Evolutionary conservation across 2,797 vertebrate species (phyloP), one percentile per base, ranked within the genome.

Genomic region (Trichosurus vulpecula): DNA sequence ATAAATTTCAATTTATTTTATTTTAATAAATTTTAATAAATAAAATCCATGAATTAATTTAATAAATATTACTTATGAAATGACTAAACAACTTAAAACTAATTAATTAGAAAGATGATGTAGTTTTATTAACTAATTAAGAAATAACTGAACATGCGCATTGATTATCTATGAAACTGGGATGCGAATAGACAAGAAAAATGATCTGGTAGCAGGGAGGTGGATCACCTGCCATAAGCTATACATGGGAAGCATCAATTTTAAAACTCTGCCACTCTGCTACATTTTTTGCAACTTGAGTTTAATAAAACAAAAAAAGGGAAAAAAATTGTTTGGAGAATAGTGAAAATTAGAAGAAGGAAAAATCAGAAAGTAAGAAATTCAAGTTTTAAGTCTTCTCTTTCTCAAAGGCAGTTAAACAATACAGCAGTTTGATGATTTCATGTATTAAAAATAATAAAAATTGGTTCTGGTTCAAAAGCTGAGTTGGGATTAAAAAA

Each of bases 401-500:
- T 81, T 81, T 87, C 41, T 87, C 8, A 22, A 51, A 51, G 41
- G 25, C 41, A 51, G 10, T 12, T 51, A 9, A 74, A 87, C 8
- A 87, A 87, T 47, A 47, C 41, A 51, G 41, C 9, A 81, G 74
- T 27, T 87, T 47, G 41, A 87, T 87, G 41, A 35, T 87, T 22
- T 87, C 74, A 87, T 27, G 9, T 51, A 51, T 47, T 51, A 87
- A 47, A 87, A 51, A 87, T 47, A 27, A 87, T 3, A 51, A 87
- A 87, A 87, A 81, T 47, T 81, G 74, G 14, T 74, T 57, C 11
- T 92, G 52, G 35, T 90, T 56, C 95, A 90, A 96, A 92, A 96
- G 90, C 10, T 94, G 54, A 52, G 55, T n/a, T 97, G 35, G 92
- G 29, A 66, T 93, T 25, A 92, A 91, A 91, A 89, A 92, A 51